Conservation (phyloP, 2,113 vertebrate species). For the Pogonocichla stellata region DNA sequence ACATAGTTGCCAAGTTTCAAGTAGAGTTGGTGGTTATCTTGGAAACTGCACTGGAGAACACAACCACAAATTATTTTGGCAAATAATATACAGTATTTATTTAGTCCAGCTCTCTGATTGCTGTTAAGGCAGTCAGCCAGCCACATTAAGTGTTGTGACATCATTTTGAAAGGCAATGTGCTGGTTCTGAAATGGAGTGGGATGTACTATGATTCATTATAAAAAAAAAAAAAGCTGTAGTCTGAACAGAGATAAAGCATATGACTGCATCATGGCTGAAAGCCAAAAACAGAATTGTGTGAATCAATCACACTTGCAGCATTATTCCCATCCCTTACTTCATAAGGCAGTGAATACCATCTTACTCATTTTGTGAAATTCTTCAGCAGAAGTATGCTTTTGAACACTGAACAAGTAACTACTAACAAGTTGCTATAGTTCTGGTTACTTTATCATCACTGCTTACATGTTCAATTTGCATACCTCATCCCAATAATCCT, state of each 20-base stretch:
- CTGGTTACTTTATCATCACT: background rate
- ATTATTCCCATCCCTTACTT: conserved; percentile 18
- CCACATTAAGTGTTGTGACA: conserved; percentile 60
- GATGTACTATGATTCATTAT: conserved; percentile 55
- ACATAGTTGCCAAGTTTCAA: conserved; percentile 62
- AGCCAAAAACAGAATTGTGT: conserved; percentile 40
- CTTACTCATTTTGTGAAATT: conserved; percentile 42
- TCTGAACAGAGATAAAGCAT: conserved; percentile 60
- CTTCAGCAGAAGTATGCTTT: conserved; percentile 1
- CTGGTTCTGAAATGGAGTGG: conserved; percentile 60
- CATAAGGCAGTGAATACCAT: conserved; percentile 21
- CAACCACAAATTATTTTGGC: conserved; percentile 70
- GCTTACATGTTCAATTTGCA: background rate
- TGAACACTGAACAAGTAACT: conserved; percentile 12
- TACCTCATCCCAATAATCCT: background rate
- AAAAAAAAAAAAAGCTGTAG: conserved; percentile 2
- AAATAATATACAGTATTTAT: conserved; percentile 71
- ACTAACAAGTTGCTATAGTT: conserved; percentile 18
- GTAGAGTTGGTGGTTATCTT: conserved; percentile 71
- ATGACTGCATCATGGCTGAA: conserved; percentile 48
- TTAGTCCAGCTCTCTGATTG: conserved; percentile 68
- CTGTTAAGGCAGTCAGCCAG: conserved; percentile 65
- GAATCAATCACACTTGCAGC: conserved; percentile 34
- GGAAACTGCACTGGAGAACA: conserved; percentile 68
- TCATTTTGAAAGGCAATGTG: conserved; percentile 58